Percentiles rank a stretch among this genome's conserved stretches.
Conservation (phyloP, 2,797 vertebrate genomes). For the Sebastes nivosus region DNA sequence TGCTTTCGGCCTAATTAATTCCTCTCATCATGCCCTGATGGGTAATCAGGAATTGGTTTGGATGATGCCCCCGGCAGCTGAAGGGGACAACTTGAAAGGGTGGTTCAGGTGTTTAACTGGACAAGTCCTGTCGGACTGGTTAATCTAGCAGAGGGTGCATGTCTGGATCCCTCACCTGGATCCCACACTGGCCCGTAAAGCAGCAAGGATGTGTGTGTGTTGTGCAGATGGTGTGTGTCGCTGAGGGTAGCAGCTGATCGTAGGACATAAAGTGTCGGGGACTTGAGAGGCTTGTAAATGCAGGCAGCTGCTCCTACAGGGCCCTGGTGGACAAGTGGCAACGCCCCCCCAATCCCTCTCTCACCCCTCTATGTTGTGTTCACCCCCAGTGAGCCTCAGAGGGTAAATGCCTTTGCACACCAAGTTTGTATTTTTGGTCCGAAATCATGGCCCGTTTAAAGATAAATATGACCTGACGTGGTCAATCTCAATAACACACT, state of each 20-base stretch:
- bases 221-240: constrained; percentile 17
- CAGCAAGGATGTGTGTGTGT: constrained; percentile 1
- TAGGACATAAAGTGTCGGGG: constrained; percentile 46
- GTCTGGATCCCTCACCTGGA: constrained; percentile 46
- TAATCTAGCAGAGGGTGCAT: constrained; percentile 45
- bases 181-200: constrained; percentile 35
- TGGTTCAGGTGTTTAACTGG: constrained; percentile 81
- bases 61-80: constrained; percentile 46
- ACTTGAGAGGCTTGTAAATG: constrained; percentile 69
- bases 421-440: not conserved
- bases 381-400: not conserved
- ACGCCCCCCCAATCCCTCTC: not conserved
- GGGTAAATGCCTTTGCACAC: not conserved
- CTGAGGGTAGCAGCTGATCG: constrained; percentile 71
- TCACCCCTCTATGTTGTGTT: not conserved
- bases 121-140: constrained; percentile 72
- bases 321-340: constrained; percentile 58
- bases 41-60: constrained; percentile 74
- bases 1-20: constrained; percentile 60
- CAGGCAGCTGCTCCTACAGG: constrained; percentile 73
- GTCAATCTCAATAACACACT: not conserved
- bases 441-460: not conserved
- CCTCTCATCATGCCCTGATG: constrained; percentile 60
- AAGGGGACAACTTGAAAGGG: constrained; percentile 60
- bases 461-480: not conserved